Percentiles rank a stretch among this genome's conserved stretches.
Conservation (phyloP, 2,113 vertebrate genomes). For the Sigmodon hispidus region DNA sequence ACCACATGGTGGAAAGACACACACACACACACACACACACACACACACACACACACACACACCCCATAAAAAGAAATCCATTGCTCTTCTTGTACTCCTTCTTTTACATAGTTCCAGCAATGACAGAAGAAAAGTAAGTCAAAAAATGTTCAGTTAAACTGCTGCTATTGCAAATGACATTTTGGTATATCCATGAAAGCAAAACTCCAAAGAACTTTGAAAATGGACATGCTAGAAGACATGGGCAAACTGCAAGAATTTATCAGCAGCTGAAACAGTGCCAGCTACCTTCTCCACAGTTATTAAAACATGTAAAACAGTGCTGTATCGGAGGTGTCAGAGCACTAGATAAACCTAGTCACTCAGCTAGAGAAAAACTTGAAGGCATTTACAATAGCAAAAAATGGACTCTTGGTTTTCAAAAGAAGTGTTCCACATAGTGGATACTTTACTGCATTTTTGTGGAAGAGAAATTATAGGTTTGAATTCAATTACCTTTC, state of each 20-base stretch:
- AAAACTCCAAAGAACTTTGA: conserved; percentile 51
- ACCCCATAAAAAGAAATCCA: background rate
- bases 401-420: background rate
- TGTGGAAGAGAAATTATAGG: conserved; percentile 29
- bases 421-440: background rate
- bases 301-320: conserved; percentile 36
- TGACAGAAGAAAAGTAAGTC: conserved; percentile 30
- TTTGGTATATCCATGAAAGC: conserved; percentile 34
- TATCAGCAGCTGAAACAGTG: conserved; percentile 40
- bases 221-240: background rate
- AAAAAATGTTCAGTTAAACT: background rate
- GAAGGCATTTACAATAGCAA: background rate
- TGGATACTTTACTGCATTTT: background rate
- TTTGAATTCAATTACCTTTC: conserved; percentile 23
- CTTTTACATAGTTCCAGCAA: conserved; percentile 22
- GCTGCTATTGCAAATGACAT: conserved; percentile 16
- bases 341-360: conserved; percentile 30
- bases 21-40: background rate
- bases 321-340: conserved; percentile 3
- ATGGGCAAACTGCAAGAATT: conserved; percentile 4
- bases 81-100: background rate
- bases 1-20: background rate
- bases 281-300: conserved; percentile 28
- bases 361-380: conserved; percentile 3
- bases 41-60: background rate